Percentiles rank a stretch among this genome's conserved stretches.
Evolutionary conservation across 2,797 vertebrate genomes (phyloP).

Genomic region (Thripadectes ignobilis): DNA sequence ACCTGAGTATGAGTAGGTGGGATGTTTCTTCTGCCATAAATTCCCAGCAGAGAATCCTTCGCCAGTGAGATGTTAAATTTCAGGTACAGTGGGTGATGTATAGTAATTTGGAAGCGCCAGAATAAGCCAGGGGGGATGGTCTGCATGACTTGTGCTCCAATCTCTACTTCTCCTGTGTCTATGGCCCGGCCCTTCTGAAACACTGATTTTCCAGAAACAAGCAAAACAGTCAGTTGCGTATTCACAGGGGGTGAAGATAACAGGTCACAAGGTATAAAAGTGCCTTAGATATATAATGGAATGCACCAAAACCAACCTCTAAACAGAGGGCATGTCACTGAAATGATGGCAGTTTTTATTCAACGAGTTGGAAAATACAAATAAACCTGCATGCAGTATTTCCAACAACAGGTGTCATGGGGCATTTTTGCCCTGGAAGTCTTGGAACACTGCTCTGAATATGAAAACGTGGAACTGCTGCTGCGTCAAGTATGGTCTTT

Average conservation of each 20-base stretch:
- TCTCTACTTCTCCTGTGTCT: slow-evolving; percentile 92
- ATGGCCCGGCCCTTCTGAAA: slow-evolving; percentile 92
- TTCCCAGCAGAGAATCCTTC: slow-evolving; percentile 91
- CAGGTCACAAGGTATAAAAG: fast-evolving
- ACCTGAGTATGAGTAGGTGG: slow-evolving; percentile 97
- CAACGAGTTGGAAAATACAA: neutral
- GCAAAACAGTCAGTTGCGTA: neutral
- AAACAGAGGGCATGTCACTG: neutral
- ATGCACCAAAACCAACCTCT: neutral
- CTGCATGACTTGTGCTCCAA: slow-evolving; percentile 92
- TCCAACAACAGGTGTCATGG: neutral
- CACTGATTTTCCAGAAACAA: slow-evolving; percentile 71
- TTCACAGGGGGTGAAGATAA: neutral
- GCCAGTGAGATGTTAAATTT: slow-evolving; percentile 95
- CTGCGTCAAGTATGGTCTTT: neutral
- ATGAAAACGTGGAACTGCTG: neutral
- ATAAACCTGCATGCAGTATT: neutral
- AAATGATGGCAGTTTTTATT: neutral
- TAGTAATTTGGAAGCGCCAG: slow-evolving; percentile 95
- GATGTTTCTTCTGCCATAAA: slow-evolving; percentile 94
- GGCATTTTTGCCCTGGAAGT: neutral
- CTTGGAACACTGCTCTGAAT: neutral
- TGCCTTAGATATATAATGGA: neutral
- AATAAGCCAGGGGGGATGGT: slow-evolving; percentile 93
- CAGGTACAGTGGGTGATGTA: slow-evolving; percentile 92